These are phyloP conservation scores for Trypoxylon attenuatum DNA, from an alignment of 2,888 invertebrate species.

Conservation along the genomic window DNA sequence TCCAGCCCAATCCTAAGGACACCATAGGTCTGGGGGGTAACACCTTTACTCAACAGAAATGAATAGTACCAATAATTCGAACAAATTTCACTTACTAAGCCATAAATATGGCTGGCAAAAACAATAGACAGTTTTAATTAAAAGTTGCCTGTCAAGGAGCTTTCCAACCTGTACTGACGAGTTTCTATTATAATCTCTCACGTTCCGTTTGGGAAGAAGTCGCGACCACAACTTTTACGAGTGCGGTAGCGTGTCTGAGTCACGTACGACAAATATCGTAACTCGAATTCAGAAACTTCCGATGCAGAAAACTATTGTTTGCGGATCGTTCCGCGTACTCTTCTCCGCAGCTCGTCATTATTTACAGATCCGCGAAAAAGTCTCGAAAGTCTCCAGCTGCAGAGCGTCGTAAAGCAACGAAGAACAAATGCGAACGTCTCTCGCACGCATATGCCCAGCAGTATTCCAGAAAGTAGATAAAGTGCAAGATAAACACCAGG, in stretches of 20 bases:
- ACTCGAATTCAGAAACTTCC: conserved; percentile 35
- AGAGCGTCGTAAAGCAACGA: neutral
- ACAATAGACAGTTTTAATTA: neutral
- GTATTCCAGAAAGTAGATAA: too few relatives aligned
- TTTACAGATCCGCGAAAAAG: conserved; percentile 41
- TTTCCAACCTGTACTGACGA: conserved; percentile 7
- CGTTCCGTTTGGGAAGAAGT: conserved; percentile 23
- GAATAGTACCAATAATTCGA: too few relatives aligned
- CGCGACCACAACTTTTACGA: conserved; percentile 36
- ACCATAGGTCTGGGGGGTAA: too few relatives aligned
- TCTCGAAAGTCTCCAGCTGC: conserved; percentile 12
- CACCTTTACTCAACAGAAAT: too few relatives aligned
- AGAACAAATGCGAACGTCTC: neutral
- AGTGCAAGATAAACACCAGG: too few relatives aligned
- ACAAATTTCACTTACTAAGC: too few relatives aligned
- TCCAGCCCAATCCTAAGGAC: too few relatives aligned
- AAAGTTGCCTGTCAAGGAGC: conserved; percentile 8
- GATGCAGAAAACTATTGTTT: conserved; percentile 44
- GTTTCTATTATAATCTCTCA: conserved; percentile 26
- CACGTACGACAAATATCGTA: conserved; percentile 56
- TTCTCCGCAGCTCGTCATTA: conserved; percentile 6
- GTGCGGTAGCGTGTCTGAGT: conserved; percentile 44
- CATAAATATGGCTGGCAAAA: neutral
- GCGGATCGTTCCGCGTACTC: conserved; percentile 30
- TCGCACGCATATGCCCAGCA: too few relatives aligned